Conservation (phyloP, 1,140 invertebrate genomes). For the Forficula auricularia region DNA sequence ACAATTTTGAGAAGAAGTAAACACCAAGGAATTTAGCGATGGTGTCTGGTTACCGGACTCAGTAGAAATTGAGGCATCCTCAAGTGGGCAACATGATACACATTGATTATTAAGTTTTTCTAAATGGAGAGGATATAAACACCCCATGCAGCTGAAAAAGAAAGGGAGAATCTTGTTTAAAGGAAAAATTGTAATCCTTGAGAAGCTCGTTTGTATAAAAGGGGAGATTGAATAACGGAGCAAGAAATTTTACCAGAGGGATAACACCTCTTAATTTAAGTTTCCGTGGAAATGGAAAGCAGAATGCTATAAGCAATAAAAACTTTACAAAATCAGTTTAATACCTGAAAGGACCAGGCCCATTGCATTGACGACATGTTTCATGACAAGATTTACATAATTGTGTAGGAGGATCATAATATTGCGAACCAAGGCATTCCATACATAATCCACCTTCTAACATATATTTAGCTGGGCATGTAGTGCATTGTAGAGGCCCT, state of each 20-base stretch:
- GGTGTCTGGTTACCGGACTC: conserved; percentile 13
- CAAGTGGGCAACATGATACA: conserved; percentile 42
- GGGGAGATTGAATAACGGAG: too few relatives aligned
- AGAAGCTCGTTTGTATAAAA: too few relatives aligned
- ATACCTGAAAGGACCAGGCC: conserved; percentile 37
- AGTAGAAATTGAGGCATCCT: conserved; percentile 26
- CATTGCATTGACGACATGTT: conserved; percentile 48
- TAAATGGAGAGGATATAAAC: conserved; percentile 40
- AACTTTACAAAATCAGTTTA: too few relatives aligned
- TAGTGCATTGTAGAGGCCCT: conserved; percentile 50
- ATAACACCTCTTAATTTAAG: too few relatives aligned
- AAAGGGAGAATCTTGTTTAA: too few relatives aligned
- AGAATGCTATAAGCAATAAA: too few relatives aligned
- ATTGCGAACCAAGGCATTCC: conserved; percentile 51
- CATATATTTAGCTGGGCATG: conserved; percentile 51
- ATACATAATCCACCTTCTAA: conserved; percentile 52
- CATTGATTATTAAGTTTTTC: conserved; percentile 55
- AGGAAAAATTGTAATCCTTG: too few relatives aligned
- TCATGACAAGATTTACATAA: conserved; percentile 46
- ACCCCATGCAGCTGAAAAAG: conserved; percentile 37
- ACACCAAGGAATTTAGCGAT: too few relatives aligned
- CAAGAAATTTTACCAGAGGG: too few relatives aligned
- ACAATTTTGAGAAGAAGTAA: conserved; percentile 28
- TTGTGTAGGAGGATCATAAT: conserved; percentile 47
- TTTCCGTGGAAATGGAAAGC: too few relatives aligned